Evolutionary conservation across 2,888 invertebrate genomes (phyloP).

Genomic region (Teinopalpus imperialis): DNA sequence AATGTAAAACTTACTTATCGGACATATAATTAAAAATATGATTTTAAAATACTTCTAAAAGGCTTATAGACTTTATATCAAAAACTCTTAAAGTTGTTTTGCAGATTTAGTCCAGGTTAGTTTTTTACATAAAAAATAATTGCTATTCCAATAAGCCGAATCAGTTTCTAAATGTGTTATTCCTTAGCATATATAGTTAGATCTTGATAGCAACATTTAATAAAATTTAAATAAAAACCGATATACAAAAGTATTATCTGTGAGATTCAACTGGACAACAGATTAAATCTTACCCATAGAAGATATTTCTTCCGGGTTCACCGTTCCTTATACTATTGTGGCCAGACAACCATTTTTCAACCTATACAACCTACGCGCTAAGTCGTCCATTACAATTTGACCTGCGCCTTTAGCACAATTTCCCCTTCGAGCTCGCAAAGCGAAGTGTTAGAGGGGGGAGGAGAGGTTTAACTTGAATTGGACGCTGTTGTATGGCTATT

Average conservation of each 20-base stretch:
- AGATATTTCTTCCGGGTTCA: slow-evolving; percentile 75
- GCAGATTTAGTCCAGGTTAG: too few species aligned
- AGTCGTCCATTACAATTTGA: slow-evolving; percentile 45
- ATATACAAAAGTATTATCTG: slow-evolving; percentile 34
- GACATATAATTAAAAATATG: too few species aligned
- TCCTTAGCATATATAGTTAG: too few species aligned
- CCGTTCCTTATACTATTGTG: slow-evolving; percentile 72
- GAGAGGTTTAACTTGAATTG: slow-evolving; percentile 45
- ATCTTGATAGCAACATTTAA: too few species aligned
- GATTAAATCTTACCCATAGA: slow-evolving; percentile 72
- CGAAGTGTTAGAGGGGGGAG: slow-evolving; percentile 30
- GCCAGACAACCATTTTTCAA: slow-evolving; percentile 74
- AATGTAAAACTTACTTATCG: too few species aligned
- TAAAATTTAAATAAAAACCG: slow-evolving; percentile 8
- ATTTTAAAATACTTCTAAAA: too few species aligned
- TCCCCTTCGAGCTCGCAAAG: slow-evolving; percentile 23
- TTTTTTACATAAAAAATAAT: too few species aligned
- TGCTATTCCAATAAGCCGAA: too few species aligned
- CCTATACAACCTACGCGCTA: slow-evolving; percentile 74
- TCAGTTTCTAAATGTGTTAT: too few species aligned
- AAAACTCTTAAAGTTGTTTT: too few species aligned
- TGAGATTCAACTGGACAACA: slow-evolving; percentile 47
- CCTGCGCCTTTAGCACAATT: slow-evolving; percentile 39
- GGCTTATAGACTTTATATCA: too few species aligned
- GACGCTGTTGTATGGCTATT: slow-evolving; percentile 69